Percentiles rank a stretch among this genome's conserved stretches.
These are phyloP conservation scores for Saccostrea cuccullata DNA, from an alignment of 1,140 invertebrate species.

Conservation along the genomic window DNA sequence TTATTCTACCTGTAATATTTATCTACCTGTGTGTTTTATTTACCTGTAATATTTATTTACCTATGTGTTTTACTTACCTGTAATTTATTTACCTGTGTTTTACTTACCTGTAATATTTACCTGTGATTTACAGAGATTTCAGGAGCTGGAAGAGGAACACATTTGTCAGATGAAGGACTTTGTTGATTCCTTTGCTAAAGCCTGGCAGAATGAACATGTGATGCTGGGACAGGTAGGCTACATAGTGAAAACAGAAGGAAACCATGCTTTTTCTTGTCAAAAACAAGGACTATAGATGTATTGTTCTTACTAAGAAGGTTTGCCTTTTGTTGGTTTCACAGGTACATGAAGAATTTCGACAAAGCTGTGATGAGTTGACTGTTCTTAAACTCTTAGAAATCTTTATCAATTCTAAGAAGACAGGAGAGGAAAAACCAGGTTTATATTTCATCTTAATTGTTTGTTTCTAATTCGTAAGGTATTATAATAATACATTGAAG, in stretches of 20 bases:
- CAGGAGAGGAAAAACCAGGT: conserved; percentile 94
- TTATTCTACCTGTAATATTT: too few species aligned
- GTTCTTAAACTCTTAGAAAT: conserved; percentile 94
- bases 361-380: conserved; percentile 92
- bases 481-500: too few species aligned
- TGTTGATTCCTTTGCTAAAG: conserved; percentile 91
- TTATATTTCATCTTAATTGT: conserved; percentile 58
- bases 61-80: too few species aligned
- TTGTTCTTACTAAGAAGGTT: too few species aligned
- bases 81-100: too few species aligned
- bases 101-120: too few species aligned
- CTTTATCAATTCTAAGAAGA: conserved; percentile 93
- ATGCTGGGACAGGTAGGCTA: conserved; percentile 86
- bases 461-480: too few species aligned
- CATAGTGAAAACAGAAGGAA: not conserved
- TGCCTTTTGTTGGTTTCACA: conserved; percentile 74
- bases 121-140: conserved; percentile 82
- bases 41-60: too few species aligned
- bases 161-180: conserved; percentile 97
- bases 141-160: conserved; percentile 95
- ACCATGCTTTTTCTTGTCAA: not conserved
- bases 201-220: conserved; percentile 92
- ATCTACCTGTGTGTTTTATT: too few species aligned
- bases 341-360: conserved; percentile 93
- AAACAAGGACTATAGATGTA: too few species aligned